A percentile compares a stretch with the other conserved stretches of the same genome.
Conservation (phyloP, 1,140 invertebrate species). For the Stratiolaelaps scimitus region DNA sequence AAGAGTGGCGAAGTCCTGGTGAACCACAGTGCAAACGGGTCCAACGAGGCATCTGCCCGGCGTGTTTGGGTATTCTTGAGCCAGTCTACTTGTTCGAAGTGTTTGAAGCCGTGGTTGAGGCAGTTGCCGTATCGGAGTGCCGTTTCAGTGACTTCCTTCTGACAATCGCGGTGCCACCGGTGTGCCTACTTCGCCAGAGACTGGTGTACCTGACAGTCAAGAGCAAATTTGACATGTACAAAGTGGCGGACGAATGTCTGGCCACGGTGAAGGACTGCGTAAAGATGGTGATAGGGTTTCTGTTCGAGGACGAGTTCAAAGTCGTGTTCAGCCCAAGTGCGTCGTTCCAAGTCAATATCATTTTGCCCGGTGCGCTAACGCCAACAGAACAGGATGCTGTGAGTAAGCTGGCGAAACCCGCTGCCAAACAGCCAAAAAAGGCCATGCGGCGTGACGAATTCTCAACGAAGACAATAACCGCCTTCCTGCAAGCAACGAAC, state of each 20-base stretch:
- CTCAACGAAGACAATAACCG: conserved; percentile 19
- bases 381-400: neutral
- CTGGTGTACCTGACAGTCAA: conserved; percentile 5
- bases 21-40: conserved; percentile 22
- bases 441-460: neutral
- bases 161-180: conserved; percentile 4
- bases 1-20: conserved; percentile 15
- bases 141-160: conserved; percentile 3
- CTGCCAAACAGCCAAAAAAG: neutral
- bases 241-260: neutral
- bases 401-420: neutral
- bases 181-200: neutral
- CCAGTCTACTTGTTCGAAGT: conserved; percentile 20
- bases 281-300: conserved; percentile 10
- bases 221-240: conserved; percentile 18
- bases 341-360: conserved; percentile 21
- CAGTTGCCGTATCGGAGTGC: conserved; percentile 4
- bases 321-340: neutral
- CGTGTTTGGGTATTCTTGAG: conserved; percentile 17
- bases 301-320: conserved; percentile 26
- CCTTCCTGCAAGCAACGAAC: conserved; percentile 6
- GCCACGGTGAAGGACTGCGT: conserved; percentile 24
- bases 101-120: conserved; percentile 17
- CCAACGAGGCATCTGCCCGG: neutral
- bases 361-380: neutral